phyloP scores from a whole-genome alignment of 2,113 vertebrate genomes.

The Sarotherodon lohbergeri region DNA sequence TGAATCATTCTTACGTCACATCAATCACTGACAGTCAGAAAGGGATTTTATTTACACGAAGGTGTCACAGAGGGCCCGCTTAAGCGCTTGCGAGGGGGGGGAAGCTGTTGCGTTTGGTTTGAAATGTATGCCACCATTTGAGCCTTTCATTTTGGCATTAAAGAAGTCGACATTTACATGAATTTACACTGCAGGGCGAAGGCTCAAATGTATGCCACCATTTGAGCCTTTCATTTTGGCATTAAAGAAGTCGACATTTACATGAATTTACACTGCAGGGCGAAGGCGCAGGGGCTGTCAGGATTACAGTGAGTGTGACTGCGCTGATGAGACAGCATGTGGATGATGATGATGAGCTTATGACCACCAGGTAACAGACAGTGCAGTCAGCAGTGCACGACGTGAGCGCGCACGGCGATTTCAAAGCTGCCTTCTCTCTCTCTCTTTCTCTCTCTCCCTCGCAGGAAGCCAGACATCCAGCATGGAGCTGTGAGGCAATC shows the following conservation, averaged over 20 bases:
- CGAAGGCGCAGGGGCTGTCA: not conserved
- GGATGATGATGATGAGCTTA: conserved; percentile 55
- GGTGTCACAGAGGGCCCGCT: not conserved
- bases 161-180: not conserved
- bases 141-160: not conserved
- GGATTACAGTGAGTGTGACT: conserved; percentile 46
- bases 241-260: not conserved
- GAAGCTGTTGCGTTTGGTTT: not conserved
- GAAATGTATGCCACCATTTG: not conserved
- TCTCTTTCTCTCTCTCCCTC: not conserved
- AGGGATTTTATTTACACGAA: not conserved
- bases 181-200: not conserved
- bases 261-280: conserved; percentile 5
- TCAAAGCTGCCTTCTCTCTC: conserved; percentile 11
- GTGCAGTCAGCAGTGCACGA: conserved; percentile 1
- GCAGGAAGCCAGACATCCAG: conserved; percentile 40
- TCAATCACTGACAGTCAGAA: not conserved
- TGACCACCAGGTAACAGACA: conserved; percentile 47
- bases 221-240: not conserved
- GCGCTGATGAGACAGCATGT: conserved; percentile 30
- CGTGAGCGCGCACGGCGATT: not conserved
- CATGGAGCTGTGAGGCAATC: conserved; percentile 17
- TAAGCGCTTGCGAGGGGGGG: not conserved
- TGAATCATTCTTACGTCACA: not conserved
- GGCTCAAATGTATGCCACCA: not conserved